A percentile compares a stretch with the other conserved stretches of the same genome.
phyloP scores from a whole-genome alignment of 1,140 invertebrate genomes.

The Hormaphis cornu region DNA sequence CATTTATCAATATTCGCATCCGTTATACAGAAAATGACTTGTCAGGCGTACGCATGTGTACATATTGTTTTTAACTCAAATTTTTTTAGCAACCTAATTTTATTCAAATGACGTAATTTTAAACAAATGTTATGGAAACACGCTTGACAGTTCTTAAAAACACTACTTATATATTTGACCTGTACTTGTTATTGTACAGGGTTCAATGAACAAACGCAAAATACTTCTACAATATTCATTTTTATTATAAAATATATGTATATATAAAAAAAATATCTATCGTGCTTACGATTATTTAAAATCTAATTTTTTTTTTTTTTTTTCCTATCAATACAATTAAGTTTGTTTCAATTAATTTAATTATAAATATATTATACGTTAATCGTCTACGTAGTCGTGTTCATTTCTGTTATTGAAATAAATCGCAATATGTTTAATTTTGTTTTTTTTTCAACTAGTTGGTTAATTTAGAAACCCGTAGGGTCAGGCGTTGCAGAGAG shows the following conservation, averaged over 20 bases:
- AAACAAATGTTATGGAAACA: no score
- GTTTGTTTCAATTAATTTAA: neutral
- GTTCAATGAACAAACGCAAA: neutral
- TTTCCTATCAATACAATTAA: neutral
- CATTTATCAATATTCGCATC: no score
- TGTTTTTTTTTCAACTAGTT: neutral
- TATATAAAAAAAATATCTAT: neutral
- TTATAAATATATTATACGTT: no score
- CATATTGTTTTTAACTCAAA: no score
- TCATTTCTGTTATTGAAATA: neutral
- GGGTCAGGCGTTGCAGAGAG: slow-evolving; percentile 19
- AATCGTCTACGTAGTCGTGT: neutral
- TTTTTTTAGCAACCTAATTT: no score
- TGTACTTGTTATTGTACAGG: no score
- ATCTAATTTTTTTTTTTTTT: neutral
- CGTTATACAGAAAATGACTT: no score
- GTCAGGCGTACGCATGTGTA: no score
- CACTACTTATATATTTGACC: no score
- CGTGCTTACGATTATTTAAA: neutral
- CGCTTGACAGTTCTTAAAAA: no score
- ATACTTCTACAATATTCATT: neutral
- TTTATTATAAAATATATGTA: neutral
- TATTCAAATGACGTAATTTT: no score
- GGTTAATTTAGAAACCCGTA: neutral
- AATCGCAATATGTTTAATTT: neutral